Conservation (phyloP, 2,797 vertebrate genomes). For the Pyrocephalus nanus region DNA sequence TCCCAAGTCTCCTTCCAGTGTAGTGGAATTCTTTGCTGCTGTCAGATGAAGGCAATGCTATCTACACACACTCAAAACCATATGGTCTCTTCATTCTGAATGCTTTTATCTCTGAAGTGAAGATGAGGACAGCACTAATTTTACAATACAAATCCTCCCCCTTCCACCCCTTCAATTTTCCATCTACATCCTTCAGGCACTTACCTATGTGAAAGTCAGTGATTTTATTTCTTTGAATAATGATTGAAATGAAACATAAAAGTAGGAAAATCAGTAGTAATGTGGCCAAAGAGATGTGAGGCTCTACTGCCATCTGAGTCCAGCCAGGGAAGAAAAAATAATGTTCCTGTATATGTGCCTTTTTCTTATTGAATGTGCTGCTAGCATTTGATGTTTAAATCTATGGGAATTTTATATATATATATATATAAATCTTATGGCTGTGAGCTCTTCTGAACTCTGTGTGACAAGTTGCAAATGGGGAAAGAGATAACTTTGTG, state of each 20-base stretch:
- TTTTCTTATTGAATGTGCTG: not conserved
- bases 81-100: not conserved
- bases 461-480: not conserved
- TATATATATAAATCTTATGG: not conserved
- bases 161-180: not conserved
- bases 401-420: not conserved
- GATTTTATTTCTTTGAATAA: not conserved
- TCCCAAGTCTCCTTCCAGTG: not conserved
- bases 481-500: not conserved
- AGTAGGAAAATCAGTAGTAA: not conserved
- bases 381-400: not conserved
- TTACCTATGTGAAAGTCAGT: not conserved
- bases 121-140: not conserved
- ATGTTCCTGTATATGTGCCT: not conserved
- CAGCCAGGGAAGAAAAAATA: not conserved
- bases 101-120: not conserved
- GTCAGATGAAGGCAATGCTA: not conserved
- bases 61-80: not conserved
- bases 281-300: not conserved
- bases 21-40: not conserved
- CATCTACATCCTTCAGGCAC: not conserved
- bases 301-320: not conserved
- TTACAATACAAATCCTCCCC: not conserved
- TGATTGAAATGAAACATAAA: not conserved
- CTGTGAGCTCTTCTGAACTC: not conserved